Percentiles rank a stretch among this genome's conserved stretches.
phyloP scores from a whole-genome alignment of 2,113 vertebrate species.

The Atractosteus spatula region DNA sequence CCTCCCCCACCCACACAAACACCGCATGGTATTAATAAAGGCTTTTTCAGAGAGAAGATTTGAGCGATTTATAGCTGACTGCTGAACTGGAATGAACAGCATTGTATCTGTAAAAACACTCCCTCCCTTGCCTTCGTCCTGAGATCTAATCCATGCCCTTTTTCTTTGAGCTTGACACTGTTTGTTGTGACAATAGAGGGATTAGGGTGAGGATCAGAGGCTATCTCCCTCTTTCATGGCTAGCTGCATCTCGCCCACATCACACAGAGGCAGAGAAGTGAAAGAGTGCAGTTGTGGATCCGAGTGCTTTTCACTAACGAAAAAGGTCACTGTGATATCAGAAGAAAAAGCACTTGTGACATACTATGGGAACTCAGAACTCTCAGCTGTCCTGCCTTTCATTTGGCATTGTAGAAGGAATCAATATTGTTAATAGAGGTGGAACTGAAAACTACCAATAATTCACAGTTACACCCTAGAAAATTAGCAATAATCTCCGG shows the following conservation, averaged over 20 bases:
- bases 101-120: slow-evolving; percentile 2
- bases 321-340: no score
- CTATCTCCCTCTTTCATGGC: neutral
- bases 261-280: neutral
- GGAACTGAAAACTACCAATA: no score
- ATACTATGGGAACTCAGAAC: no score
- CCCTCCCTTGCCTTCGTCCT: neutral
- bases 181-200: slow-evolving; percentile 44
- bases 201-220: slow-evolving; percentile 30
- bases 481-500: no score
- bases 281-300: no score
- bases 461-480: no score
- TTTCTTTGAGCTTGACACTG: slow-evolving; percentile 32
- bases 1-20: neutral
- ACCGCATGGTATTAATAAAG: neutral
- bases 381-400: no score
- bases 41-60: neutral
- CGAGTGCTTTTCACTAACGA: no score
- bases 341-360: no score
- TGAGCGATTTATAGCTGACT: neutral
- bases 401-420: no score
- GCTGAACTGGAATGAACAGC: neutral
- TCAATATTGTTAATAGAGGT: no score
- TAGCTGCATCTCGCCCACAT: neutral
- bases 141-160: neutral